phyloP scores from a whole-genome alignment of 2,113 vertebrate species.

The Hassar affinis region DNA sequence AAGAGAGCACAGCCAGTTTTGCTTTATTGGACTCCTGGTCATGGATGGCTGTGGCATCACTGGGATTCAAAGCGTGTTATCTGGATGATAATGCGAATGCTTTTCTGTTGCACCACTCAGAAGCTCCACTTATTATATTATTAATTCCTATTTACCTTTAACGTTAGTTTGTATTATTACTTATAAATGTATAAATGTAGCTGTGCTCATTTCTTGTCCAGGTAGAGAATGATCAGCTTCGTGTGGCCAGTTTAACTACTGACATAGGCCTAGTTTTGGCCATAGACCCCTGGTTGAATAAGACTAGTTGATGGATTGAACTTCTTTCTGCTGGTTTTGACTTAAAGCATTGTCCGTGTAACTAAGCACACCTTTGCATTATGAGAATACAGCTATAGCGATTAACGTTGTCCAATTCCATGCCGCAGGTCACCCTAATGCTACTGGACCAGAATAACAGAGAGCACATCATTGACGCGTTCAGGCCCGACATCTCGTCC shows the following conservation, averaged over 20 bases:
- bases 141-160: too few species aligned
- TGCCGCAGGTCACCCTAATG: conserved; percentile 90
- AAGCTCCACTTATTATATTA: too few species aligned
- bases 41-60: too few species aligned
- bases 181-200: too few species aligned
- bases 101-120: too few species aligned
- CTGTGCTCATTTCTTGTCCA: neutral
- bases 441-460: conserved; percentile 95
- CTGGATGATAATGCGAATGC: too few species aligned
- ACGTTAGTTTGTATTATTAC: too few species aligned
- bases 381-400: neutral
- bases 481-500: conserved; percentile 88
- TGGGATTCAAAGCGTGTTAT: too few species aligned
- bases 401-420: neutral
- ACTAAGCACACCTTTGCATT: neutral
- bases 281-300: neutral
- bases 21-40: too few species aligned
- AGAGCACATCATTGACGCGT: conserved; percentile 95
- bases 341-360: neutral
- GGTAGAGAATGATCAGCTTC: neutral
- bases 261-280: neutral
- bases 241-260: neutral
- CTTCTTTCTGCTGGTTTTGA: neutral
- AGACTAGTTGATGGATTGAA: neutral
- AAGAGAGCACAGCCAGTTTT: too few species aligned